These are phyloP conservation scores for Theristicus caerulescens DNA, from an alignment of 2,113 vertebrate species.

Conservation along the genomic window DNA sequence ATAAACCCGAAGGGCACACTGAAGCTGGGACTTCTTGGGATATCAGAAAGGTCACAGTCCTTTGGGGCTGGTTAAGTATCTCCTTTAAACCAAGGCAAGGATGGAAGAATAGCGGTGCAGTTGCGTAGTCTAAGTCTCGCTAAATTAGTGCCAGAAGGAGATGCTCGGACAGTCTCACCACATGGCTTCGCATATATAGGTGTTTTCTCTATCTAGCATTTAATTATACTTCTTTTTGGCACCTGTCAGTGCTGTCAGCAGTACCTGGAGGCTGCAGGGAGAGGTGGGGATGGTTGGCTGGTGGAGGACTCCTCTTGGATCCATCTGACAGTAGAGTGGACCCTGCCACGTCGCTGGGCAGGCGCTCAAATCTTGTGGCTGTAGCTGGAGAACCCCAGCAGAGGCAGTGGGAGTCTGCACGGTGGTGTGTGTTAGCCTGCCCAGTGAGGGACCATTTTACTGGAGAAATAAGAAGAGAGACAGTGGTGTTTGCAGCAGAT, in stretches of 20 bases:
- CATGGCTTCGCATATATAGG: neutral
- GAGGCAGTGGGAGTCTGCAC: neutral
- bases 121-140: neutral
- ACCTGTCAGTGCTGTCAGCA: neutral
- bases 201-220: neutral
- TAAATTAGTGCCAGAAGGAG: neutral
- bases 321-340: neutral
- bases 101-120: neutral
- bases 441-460: neutral
- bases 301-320: neutral
- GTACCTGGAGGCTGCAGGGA: neutral
- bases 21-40: neutral
- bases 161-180: neutral
- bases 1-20: neutral
- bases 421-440: accelerated
- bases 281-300: neutral
- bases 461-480: neutral
- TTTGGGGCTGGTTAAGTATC: neutral
- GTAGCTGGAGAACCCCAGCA: neutral
- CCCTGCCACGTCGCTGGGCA: accelerated
- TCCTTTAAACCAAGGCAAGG: neutral
- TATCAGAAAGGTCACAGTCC: neutral
- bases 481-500: neutral
- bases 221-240: neutral
- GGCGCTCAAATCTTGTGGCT: neutral